Percentiles rank a stretch among this genome's conserved stretches.
phyloP scores from a whole-genome alignment of 2,113 vertebrate genomes.

The Cercocebus atys region DNA sequence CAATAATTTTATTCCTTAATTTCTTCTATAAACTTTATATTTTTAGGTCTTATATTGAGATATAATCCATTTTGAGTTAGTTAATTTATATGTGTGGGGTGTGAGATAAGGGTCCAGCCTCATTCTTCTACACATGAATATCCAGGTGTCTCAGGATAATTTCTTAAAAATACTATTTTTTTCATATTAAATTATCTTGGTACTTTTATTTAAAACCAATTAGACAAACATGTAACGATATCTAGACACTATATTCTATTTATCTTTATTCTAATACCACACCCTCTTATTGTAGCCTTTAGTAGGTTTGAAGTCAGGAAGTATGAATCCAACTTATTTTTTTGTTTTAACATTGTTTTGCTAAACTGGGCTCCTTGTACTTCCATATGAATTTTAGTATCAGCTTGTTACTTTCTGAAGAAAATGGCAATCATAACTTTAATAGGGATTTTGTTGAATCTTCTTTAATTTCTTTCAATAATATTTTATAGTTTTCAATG shows the following conservation, averaged over 20 bases:
- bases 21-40: background rate
- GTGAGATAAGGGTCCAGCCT: background rate
- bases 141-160: background rate
- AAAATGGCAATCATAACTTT: background rate
- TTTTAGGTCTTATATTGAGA: background rate
- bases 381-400: background rate
- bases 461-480: background rate
- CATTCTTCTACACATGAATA: background rate
- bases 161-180: background rate
- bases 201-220: background rate
- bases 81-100: background rate
- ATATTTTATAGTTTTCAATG: background rate
- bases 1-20: background rate
- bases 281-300: background rate
- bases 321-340: background rate
- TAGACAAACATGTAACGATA: background rate
- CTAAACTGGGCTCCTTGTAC: background rate
- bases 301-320: background rate
- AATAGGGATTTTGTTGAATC: background rate
- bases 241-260: background rate
- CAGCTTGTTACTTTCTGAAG: background rate
- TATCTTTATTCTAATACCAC: background rate
- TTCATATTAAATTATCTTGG: background rate
- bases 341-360: background rate
- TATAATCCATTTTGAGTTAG: background rate